Evolutionary conservation across 2,888 invertebrate species (phyloP).

Genomic region (Nezara viridula): DNA sequence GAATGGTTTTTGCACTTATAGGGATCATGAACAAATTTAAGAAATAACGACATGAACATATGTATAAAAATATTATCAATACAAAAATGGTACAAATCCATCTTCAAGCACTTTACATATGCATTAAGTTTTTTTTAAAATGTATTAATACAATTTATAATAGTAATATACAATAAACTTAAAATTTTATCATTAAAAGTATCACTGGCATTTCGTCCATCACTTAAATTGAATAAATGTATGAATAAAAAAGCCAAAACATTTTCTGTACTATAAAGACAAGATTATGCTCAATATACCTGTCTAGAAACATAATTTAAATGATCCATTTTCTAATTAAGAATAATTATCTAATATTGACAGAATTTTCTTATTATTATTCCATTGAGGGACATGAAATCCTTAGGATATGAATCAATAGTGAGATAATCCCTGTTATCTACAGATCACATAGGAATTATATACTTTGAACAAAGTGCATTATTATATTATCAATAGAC

Average conservation of each 20-base stretch:
- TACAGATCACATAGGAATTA: too few species aligned
- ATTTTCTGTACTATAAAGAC: not conserved
- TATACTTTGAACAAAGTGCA: too few species aligned
- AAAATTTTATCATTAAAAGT: not conserved
- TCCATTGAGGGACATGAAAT: too few species aligned
- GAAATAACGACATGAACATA: not conserved
- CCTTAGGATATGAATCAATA: too few species aligned
- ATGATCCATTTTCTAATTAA: too few species aligned
- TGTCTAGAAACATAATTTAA: too few species aligned
- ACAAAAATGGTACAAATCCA: not conserved
- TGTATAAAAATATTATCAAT: not conserved
- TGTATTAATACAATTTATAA: not conserved
- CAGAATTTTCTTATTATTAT: too few species aligned
- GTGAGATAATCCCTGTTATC: too few species aligned
- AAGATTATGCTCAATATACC: not conserved
- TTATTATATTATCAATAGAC: too few species aligned
- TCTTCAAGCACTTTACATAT: not conserved
- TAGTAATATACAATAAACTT: not conserved
- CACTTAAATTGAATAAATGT: not conserved
- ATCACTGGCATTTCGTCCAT: not conserved
- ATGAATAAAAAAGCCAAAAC: too few species aligned
- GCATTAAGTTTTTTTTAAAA: not conserved
- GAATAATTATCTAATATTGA: too few species aligned
- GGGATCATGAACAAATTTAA: not conserved
- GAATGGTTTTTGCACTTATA: not conserved